Evolutionary conservation across 1,140 invertebrate species (phyloP).

Genomic region (Leguminivora glycinivorella): DNA sequence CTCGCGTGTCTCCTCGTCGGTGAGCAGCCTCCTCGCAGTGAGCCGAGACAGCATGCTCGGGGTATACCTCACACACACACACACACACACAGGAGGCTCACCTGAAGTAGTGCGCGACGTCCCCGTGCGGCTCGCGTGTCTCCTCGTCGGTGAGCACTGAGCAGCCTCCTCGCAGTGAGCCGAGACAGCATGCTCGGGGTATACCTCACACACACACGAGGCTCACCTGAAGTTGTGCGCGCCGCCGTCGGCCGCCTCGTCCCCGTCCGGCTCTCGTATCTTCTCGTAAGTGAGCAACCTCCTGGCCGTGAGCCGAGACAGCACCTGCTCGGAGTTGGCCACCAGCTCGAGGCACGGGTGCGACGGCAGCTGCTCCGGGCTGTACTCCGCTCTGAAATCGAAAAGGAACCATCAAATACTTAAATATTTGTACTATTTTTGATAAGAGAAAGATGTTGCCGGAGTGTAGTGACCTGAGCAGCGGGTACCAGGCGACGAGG

Average conservation of each 20-base stretch:
- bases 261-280: constrained; percentile 78
- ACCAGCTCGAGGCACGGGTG: constrained; percentile 89
- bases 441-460: no score
- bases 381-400: constrained; percentile 85
- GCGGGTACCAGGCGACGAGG: constrained; percentile 95
- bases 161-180: no score
- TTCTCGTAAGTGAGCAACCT: constrained; percentile 93
- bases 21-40: no score
- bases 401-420: background rate
- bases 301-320: constrained; percentile 88
- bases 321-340: constrained; percentile 91
- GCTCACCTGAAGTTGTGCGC: constrained; percentile 60
- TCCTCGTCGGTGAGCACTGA: no score
- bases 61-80: no score
- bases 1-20: no score
- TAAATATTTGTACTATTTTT: no score
- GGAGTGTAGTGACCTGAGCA: constrained; percentile 82
- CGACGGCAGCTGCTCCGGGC: constrained; percentile 85
- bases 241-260: constrained; percentile 41
- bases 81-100: no score
- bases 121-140: no score
- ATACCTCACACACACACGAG: background rate
- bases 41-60: no score
- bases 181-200: no score
- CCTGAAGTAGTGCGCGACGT: no score